Conservation (phyloP, 2,113 vertebrate genomes). For the Glaucomys volans region DNA sequence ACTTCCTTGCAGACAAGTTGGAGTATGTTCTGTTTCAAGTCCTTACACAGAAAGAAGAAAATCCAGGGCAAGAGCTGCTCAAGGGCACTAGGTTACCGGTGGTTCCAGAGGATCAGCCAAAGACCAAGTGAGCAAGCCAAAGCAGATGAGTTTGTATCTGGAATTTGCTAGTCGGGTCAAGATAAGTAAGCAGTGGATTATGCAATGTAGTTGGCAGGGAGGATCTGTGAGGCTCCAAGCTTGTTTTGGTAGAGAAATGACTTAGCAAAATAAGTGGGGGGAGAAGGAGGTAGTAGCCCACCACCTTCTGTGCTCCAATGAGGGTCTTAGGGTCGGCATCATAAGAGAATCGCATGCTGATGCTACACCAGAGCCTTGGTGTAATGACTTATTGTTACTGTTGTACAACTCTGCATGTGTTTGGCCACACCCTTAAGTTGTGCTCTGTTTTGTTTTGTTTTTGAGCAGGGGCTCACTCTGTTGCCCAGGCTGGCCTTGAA, state of each 20-base stretch:
- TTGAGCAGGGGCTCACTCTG: neutral
- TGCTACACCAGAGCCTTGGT: too few species aligned
- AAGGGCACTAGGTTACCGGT: slow-evolving; percentile 28
- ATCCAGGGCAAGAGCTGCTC: slow-evolving; percentile 8
- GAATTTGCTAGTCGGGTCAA: slow-evolving; percentile 52
- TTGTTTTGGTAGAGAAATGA: slow-evolving; percentile 73
- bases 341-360: neutral
- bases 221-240: neutral
- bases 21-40: slow-evolving; percentile 18
- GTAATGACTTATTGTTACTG: neutral
- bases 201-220: slow-evolving; percentile 35
- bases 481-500: neutral
- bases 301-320: neutral
- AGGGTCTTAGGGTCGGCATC: neutral
- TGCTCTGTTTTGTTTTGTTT: neutral
- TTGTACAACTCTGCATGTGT: too few species aligned
- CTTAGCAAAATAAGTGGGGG: slow-evolving; percentile 29
- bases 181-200: slow-evolving; percentile 55
- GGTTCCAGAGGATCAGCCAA: slow-evolving; percentile 55
- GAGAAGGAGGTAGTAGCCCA: neutral
- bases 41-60: slow-evolving; percentile 34
- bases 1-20: slow-evolving; percentile 37
- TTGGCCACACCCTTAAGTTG: neutral
- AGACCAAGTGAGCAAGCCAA: slow-evolving; percentile 59
- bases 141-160: slow-evolving; percentile 45